These are phyloP conservation scores for Trachymyrmex cornetzi DNA, from an alignment of 1,140 invertebrate species.

Conservation along the genomic window DNA sequence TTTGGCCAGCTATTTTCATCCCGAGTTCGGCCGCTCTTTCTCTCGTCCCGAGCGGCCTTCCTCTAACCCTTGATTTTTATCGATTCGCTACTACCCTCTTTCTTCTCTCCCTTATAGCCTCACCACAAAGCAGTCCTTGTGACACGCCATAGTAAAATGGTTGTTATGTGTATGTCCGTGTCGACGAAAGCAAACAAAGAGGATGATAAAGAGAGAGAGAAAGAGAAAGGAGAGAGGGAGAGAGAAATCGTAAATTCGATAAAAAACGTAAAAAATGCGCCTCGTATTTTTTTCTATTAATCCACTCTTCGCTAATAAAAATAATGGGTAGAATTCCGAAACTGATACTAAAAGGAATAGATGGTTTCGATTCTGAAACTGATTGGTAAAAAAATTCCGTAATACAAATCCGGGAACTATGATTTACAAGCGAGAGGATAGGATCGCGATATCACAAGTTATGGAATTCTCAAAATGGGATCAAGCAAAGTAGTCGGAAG, in stretches of 20 bases:
- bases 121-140: slow-evolving; percentile 51
- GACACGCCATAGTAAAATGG: slow-evolving; percentile 42
- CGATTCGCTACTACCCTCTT: slow-evolving; percentile 33
- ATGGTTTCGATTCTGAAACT: neutral
- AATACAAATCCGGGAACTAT: neutral
- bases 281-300: neutral
- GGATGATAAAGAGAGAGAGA: neutral
- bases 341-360: neutral
- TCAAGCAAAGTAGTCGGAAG: slow-evolving; percentile 27
- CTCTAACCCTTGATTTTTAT: slow-evolving; percentile 53
- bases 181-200: slow-evolving; percentile 19
- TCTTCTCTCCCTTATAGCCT: neutral
- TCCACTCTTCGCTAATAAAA: neutral
- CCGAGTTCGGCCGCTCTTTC: slow-evolving; percentile 64
- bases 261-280: slow-evolving; percentile 5
- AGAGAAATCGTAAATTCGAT: neutral
- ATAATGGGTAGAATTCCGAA: neutral
- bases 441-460: neutral
- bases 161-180: slow-evolving; percentile 48
- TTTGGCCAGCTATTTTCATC: slow-evolving; percentile 69
- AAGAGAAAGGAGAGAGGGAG: neutral
- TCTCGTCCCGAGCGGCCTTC: slow-evolving; percentile 27
- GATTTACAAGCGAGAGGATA: neutral
- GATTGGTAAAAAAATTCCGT: neutral
- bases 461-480: slow-evolving; percentile 18